These are phyloP conservation scores for Emmelina monodactyla DNA, from an alignment of 2,888 invertebrate genomes.

Conservation along the genomic window DNA sequence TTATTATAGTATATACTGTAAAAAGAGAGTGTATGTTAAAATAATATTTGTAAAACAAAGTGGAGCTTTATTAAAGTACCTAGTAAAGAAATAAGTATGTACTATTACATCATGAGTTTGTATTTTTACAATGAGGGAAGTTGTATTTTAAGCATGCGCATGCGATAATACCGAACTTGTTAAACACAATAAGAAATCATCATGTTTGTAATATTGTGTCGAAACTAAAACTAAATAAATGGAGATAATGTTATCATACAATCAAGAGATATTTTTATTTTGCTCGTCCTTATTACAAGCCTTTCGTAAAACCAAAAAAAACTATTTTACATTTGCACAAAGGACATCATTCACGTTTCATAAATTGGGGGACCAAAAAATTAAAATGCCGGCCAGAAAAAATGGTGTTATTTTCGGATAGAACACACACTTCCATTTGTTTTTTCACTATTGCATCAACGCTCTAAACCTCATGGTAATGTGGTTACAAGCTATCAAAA, in stretches of 20 bases:
- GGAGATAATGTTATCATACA: constrained; percentile 41
- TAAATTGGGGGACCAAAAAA: too few species aligned
- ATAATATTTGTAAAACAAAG: constrained; percentile 57
- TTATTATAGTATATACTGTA: constrained; percentile 32
- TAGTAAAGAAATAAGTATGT: constrained; percentile 39
- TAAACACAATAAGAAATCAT: constrained; percentile 45
- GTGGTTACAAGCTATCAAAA: too few species aligned
- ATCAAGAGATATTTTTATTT: not conserved
- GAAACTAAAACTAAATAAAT: constrained; percentile 58
- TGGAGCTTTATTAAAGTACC: constrained; percentile 66
- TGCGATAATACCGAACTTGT: constrained; percentile 45
- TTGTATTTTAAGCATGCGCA: constrained; percentile 26
- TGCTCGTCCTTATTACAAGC: too few species aligned
- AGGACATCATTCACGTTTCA: too few species aligned
- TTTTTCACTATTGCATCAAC: too few species aligned
- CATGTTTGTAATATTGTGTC: constrained; percentile 48
- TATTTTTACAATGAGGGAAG: constrained; percentile 63
- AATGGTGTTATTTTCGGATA: too few species aligned
- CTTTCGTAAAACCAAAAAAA: too few species aligned
- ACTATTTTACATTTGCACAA: too few species aligned
- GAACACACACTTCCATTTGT: too few species aligned
- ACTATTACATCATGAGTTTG: constrained; percentile 55
- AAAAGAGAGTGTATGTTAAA: constrained; percentile 58
- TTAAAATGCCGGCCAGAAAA: too few species aligned
- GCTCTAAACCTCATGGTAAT: too few species aligned